Evolutionary conservation across 1,140 invertebrate species (phyloP).

Genomic region (Cotesia chilonis): DNA sequence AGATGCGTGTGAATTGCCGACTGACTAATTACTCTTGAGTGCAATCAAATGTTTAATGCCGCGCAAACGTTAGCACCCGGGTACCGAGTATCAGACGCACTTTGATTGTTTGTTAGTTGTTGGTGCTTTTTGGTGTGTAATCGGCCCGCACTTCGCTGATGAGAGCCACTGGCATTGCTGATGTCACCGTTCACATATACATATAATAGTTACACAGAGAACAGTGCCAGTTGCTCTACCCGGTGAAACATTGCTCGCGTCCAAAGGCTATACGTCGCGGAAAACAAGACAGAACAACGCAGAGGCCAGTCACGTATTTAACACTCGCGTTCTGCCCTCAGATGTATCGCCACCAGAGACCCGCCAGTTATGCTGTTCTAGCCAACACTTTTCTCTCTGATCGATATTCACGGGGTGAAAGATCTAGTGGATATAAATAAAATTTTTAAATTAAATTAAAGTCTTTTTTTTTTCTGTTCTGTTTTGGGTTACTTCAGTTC

Average conservation of each 20-base stretch:
- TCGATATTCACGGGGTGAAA: constrained; percentile 8
- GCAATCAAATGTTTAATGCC: neutral
- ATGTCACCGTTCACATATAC: neutral
- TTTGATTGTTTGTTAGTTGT: too few relatives aligned
- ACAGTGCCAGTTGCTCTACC: too few relatives aligned
- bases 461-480: neutral
- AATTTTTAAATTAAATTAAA: neutral
- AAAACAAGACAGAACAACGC: constrained; percentile 53
- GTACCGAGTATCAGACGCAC: neutral
- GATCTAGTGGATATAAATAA: constrained; percentile 1
- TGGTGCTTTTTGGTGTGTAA: neutral
- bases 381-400: neutral
- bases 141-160: neutral
- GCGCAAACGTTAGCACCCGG: neutral
- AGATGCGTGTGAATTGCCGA: constrained; percentile 17
- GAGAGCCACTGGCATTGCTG: neutral
- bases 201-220: too few relatives aligned
- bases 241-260: constrained; percentile 16
- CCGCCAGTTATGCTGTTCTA: constrained; percentile 38
- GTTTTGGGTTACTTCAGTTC: too few relatives aligned
- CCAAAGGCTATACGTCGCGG: constrained; percentile 38
- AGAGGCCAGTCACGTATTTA: constrained; percentile 52
- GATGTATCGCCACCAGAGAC: constrained; percentile 31
- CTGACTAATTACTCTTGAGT: constrained; percentile 19
- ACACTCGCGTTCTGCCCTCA: constrained; percentile 42